These are phyloP conservation scores for Engraulis encrasicolus DNA, from an alignment of 2,113 vertebrate genomes.

Conservation along the genomic window DNA sequence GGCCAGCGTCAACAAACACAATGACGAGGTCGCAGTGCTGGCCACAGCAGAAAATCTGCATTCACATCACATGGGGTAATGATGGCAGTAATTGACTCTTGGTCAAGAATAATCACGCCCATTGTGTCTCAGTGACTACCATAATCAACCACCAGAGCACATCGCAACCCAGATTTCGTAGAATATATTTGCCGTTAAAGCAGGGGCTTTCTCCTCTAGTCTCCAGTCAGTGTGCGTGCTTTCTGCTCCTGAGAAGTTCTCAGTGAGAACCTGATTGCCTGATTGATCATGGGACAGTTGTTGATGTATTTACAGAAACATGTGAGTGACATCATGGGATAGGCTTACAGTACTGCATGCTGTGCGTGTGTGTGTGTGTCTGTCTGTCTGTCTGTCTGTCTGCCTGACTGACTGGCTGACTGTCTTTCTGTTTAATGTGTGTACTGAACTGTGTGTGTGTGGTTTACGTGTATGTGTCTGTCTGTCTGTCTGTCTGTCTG, in stretches of 20 bases:
- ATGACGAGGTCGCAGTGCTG: constrained; percentile 4
- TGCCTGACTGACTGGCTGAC: too few species aligned
- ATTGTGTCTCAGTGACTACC: not conserved
- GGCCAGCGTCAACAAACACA: not conserved
- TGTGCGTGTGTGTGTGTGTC: not conserved
- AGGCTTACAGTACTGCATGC: not conserved
- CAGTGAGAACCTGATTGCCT: not conserved
- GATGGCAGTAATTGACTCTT: not conserved
- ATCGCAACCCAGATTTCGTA: not conserved
- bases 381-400: not conserved
- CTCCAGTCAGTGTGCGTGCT: not conserved
- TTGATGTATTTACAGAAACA: not conserved
- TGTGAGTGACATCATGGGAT: constrained; percentile 10
- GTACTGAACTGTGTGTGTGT: not conserved
- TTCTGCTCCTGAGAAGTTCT: not conserved
- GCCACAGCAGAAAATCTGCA: not conserved
- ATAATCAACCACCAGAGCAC: not conserved
- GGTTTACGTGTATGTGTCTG: too few species aligned
- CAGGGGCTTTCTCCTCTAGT: not conserved
- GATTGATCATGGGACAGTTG: constrained; percentile 9
- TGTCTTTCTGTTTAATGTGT: not conserved
- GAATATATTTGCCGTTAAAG: constrained; percentile 1
- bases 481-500: constrained; percentile 11
- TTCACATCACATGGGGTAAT: not conserved
- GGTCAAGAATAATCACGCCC: not conserved